Percentiles rank a stretch among this genome's conserved stretches.
Evolutionary conservation across 2,888 invertebrate genomes (phyloP).

Genomic region (Caenorhabditis angaria): DNA sequence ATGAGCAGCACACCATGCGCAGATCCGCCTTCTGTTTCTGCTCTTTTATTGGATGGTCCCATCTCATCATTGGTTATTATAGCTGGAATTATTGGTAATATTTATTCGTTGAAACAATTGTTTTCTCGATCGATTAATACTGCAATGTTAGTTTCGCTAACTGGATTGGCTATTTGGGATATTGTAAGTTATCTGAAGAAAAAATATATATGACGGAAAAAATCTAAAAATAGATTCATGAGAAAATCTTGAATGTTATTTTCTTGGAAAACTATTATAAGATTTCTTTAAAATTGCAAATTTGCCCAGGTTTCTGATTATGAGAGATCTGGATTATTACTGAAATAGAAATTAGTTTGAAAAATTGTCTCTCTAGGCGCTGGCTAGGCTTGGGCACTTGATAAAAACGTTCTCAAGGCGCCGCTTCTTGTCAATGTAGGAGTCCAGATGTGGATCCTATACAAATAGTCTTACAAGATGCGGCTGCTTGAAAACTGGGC

Average conservation of each 20-base stretch:
- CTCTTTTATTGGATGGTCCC: slow-evolving; percentile 49
- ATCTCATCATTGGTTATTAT: slow-evolving; percentile 45
- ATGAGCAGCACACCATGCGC: slow-evolving; percentile 22
- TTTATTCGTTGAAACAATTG: slow-evolving; percentile 55
- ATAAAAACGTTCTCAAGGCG: no score
- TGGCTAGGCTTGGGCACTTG: no score
- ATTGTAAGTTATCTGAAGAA: slow-evolving; percentile 25
- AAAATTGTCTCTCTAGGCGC: no score
- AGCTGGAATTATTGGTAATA: slow-evolving; percentile 49
- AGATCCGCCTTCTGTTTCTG: slow-evolving; percentile 20
- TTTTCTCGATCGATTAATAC: slow-evolving; percentile 58
- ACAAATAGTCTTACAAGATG: no score
- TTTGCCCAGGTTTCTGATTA: no score
- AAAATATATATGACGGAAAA: background rate
- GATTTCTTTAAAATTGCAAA: no score
- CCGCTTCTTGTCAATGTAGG: no score
- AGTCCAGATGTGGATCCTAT: no score
- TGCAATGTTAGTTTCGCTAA: slow-evolving; percentile 59
- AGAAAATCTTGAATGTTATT: background rate
- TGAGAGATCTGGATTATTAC: no score
- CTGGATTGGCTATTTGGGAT: slow-evolving; percentile 46
- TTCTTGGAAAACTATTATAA: no score
- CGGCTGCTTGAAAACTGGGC: no score
- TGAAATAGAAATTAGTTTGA: no score
- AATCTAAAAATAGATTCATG: background rate